These are phyloP conservation scores for Octonoba sinensis DNA, from an alignment of 2,888 invertebrate species.

Conservation along the genomic window DNA sequence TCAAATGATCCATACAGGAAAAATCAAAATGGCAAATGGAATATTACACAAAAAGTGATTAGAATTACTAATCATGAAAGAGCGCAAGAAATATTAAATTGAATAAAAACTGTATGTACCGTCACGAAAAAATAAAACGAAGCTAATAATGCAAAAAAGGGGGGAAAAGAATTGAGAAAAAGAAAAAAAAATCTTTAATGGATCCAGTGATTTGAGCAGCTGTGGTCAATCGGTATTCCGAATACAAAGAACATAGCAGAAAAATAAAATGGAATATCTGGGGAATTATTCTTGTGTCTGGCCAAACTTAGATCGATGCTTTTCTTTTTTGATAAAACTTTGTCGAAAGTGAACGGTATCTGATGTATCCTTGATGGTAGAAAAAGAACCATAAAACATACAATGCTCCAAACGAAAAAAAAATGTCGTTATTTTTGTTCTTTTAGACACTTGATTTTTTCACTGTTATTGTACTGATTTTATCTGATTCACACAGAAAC, in stretches of 20 bases:
- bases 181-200: conserved; percentile 29
- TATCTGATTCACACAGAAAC: too few relatives aligned
- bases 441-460: not conserved
- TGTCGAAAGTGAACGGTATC: conserved; percentile 7
- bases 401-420: conserved; percentile 1
- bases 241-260: conserved; percentile 21
- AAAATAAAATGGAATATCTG: conserved; percentile 8
- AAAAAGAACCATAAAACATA: conserved; percentile 1
- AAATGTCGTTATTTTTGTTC: conserved; percentile 12
- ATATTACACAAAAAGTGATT: too few relatives aligned
- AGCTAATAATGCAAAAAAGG: too few relatives aligned
- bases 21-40: too few relatives aligned
- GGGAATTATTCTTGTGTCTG: conserved; percentile 47
- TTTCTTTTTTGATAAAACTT: conserved; percentile 46
- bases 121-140: too few relatives aligned
- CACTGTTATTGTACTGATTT: too few relatives aligned
- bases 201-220: conserved; percentile 54
- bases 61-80: too few relatives aligned
- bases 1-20: too few relatives aligned
- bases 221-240: conserved; percentile 53
- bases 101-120: too few relatives aligned
- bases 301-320: conserved; percentile 36
- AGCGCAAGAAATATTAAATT: too few relatives aligned
- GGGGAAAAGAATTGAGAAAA: too few relatives aligned
- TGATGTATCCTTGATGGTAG: not conserved